Conservation (phyloP, 1,140 invertebrate genomes). For the Pollicipes pollicipes region DNA sequence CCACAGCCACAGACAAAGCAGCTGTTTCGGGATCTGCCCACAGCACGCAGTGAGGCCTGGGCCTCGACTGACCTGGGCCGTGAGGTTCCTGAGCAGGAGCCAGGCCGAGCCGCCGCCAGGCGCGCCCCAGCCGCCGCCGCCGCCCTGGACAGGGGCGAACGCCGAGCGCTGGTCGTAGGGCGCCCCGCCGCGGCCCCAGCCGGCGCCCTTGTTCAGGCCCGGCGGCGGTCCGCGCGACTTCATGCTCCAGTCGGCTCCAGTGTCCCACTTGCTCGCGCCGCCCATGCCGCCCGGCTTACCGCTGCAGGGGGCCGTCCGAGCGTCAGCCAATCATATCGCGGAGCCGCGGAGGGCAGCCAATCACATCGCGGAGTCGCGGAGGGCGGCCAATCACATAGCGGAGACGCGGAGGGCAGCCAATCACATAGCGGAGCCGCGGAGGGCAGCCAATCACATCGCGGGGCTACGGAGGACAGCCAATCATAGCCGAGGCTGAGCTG, state of each 20-base stretch:
- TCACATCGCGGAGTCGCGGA: no score
- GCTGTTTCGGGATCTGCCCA: no score
- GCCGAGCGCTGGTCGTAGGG: background rate
- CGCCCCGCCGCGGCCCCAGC: background rate
- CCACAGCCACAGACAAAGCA: no score
- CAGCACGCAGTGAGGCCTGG: no score
- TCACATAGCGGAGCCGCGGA: no score
- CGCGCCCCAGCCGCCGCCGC: conserved; percentile 14
- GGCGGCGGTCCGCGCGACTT: conserved; percentile 57
- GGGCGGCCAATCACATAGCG: no score
- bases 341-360: no score
- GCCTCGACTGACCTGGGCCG: conserved; percentile 52
- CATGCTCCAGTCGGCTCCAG: conserved; percentile 23
- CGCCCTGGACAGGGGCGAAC: conserved; percentile 9
- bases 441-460: no score
- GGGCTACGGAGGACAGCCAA: no score
- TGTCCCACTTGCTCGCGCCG: conserved; percentile 19
- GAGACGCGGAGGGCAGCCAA: no score
- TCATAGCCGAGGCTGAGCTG: no score
- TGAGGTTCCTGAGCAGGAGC: conserved; percentile 78
- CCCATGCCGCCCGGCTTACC: conserved; percentile 13
- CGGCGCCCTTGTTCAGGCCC: conserved; percentile 35
- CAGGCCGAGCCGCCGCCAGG: conserved; percentile 49
- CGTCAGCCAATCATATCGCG: no score
- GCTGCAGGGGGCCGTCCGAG: conserved; percentile 8